phyloP scores from a whole-genome alignment of 2,113 vertebrate species.

The Macrotis lagotis region DNA sequence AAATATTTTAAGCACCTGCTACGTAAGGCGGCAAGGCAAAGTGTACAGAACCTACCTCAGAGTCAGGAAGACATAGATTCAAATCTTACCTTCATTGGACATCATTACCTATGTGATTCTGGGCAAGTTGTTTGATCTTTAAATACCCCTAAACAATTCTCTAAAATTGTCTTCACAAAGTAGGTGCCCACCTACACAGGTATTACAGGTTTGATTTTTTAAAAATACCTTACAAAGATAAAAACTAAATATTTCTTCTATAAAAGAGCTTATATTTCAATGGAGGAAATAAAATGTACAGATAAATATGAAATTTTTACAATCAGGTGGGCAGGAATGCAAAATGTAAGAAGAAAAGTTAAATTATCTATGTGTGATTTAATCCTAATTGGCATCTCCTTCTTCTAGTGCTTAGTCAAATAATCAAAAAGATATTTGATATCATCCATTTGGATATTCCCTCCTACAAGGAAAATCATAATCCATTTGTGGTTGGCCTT shows the following conservation, averaged over 20 bases:
- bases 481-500: no score
- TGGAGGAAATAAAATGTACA: not conserved
- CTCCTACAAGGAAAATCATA: no score
- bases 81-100: not conserved
- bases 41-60: not conserved
- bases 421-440: no score
- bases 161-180: not conserved
- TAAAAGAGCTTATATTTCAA: not conserved
- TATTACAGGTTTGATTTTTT: not conserved
- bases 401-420: no score
- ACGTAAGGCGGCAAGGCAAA: not conserved
- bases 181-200: not conserved
- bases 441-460: no score
- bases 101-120: not conserved
- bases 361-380: no score
- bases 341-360: not conserved
- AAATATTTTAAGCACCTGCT: not conserved
- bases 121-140: not conserved
- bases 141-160: not conserved
- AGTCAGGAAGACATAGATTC: not conserved
- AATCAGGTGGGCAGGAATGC: not conserved
- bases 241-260: not conserved
- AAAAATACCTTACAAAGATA: not conserved
- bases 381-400: no score
- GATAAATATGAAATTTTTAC: not conserved